phyloP scores from a whole-genome alignment of 2,113 vertebrate species.

The Microcebus ravelobensis region DNA sequence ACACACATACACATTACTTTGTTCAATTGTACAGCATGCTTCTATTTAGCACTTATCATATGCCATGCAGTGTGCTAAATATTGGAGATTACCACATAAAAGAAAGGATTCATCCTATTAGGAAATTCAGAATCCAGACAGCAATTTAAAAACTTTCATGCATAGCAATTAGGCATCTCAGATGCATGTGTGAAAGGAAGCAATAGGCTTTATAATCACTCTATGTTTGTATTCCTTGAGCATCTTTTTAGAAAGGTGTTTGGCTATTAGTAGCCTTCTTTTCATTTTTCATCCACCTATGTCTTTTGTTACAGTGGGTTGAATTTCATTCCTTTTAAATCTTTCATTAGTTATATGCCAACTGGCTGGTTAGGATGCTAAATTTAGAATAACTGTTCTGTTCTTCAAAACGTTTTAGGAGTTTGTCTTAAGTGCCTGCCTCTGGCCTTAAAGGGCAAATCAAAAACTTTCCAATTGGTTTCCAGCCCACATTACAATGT shows the following conservation, averaged over 20 bases:
- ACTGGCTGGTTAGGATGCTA: slow-evolving; percentile 34
- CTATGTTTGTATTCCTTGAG: neutral
- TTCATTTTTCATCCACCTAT: neutral
- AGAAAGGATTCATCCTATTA: neutral
- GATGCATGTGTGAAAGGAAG: neutral
- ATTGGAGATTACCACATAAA: neutral
- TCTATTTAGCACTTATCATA: neutral
- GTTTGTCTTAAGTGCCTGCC: slow-evolving; percentile 57
- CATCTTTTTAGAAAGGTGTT: neutral
- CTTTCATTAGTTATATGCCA: slow-evolving; percentile 54
- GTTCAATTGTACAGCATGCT: neutral
- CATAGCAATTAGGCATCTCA: neutral
- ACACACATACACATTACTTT: neutral
- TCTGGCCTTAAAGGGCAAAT: slow-evolving; percentile 76
- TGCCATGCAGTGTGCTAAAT: neutral
- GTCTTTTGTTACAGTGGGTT: neutral
- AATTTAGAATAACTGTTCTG: slow-evolving; percentile 65
- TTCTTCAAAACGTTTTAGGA: slow-evolving; percentile 47
- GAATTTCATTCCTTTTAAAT: slow-evolving; percentile 63
- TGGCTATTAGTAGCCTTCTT: neutral
- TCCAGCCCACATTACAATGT: slow-evolving; percentile 47
- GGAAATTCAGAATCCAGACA: neutral
- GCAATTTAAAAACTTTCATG: neutral
- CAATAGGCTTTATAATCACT: neutral
- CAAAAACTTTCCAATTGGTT: slow-evolving; percentile 58